Evolutionary conservation across 2,113 vertebrate genomes (phyloP).

Genomic region (Turnix velox): DNA sequence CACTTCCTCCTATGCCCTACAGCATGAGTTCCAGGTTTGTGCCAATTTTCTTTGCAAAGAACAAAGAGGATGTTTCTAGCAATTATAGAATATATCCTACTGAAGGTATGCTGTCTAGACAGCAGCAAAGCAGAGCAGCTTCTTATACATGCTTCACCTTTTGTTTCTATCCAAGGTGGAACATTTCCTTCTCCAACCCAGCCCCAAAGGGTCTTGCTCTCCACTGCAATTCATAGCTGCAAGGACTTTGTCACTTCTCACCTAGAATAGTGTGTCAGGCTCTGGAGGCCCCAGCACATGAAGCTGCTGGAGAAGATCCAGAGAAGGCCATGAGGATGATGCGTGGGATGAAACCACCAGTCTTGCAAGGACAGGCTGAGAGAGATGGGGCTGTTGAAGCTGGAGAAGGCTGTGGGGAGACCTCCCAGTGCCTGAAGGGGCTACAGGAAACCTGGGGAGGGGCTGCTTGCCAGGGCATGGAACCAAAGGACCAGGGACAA

Average conservation of each 20-base stretch:
- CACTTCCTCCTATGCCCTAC: neutral
- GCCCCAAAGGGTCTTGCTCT: neutral
- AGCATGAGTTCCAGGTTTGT: neutral
- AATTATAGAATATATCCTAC: neutral
- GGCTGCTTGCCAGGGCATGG: too few relatives aligned
- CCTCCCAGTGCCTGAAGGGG: too few relatives aligned
- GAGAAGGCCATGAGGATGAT: too few relatives aligned
- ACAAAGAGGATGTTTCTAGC: neutral
- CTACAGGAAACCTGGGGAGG: too few relatives aligned
- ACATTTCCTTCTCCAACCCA: neutral
- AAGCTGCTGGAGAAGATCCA: too few relatives aligned
- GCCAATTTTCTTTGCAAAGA: neutral
- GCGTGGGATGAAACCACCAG: too few relatives aligned
- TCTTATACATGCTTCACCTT: neutral
- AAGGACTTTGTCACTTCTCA: neutral
- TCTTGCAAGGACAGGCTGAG: too few relatives aligned
- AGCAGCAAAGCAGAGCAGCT: neutral
- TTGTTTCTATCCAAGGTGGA: neutral
- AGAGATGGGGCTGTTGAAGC: too few relatives aligned
- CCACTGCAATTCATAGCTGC: neutral
- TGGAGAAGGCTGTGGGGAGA: too few relatives aligned
- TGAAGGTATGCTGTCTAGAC: neutral
- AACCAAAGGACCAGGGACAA: too few relatives aligned
- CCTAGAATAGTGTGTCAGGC: too few relatives aligned
- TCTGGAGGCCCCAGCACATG: too few relatives aligned